Conservation (phyloP, 2,888 invertebrate genomes). For the Mimumesa dahlbomi region DNA sequence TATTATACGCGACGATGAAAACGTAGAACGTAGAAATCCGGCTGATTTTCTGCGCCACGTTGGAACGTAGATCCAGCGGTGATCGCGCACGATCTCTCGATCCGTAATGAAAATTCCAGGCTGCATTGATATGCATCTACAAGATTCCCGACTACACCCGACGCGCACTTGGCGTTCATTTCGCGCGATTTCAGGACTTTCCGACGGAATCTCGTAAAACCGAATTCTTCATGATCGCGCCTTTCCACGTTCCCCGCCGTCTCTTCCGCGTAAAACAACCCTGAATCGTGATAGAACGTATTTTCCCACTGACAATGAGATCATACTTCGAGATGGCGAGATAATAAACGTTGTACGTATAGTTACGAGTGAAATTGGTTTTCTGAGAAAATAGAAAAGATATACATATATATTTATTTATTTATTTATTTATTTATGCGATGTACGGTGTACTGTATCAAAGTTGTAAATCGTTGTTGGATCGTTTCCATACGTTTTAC, state of each 20-base stretch:
- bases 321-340: no score
- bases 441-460: no score
- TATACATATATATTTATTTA: no score
- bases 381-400: no score
- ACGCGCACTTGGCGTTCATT: constrained; percentile 59
- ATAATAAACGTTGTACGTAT: no score
- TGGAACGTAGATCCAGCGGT: constrained; percentile 18
- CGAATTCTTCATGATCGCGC: constrained; percentile 62
- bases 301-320: constrained; percentile 8
- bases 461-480: no score
- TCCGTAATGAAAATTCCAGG: constrained; percentile 66
- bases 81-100: constrained; percentile 53
- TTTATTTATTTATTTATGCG: no score
- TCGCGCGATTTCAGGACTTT: constrained; percentile 65
- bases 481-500: background rate
- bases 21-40: constrained; percentile 33
- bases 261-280: constrained; percentile 23
- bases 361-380: no score
- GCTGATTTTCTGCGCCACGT: constrained; percentile 37
- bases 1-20: constrained; percentile 6
- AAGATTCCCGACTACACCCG: constrained; percentile 61
- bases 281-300: constrained; percentile 46
- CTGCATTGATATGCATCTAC: constrained; percentile 69
- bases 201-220: constrained; percentile 66
- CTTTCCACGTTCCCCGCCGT: constrained; percentile 6